Conservation (phyloP, 2,113 vertebrate species). For the Melospiza melodia region DNA sequence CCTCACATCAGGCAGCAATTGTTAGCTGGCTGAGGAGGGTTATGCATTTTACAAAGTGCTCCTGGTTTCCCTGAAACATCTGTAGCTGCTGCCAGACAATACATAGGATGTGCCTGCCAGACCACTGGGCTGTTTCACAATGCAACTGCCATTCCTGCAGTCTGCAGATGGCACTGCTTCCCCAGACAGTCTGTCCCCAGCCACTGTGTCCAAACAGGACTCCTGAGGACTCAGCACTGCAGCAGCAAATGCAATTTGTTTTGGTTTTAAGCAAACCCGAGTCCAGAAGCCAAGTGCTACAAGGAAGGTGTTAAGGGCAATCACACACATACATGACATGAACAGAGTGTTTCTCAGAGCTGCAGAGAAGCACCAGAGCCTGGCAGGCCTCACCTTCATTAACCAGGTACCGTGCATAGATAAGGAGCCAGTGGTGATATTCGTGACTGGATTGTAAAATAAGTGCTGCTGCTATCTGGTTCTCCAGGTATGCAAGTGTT, state of each 20-base stretch:
- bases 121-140: background rate
- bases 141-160: background rate
- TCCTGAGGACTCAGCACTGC: background rate
- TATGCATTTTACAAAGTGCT: background rate
- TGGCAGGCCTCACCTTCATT: conserved; percentile 87
- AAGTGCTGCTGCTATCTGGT: conserved; percentile 89
- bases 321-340: background rate
- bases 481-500: conserved; percentile 94
- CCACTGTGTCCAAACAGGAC: background rate
- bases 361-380: background rate
- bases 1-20: background rate
- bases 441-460: conserved; percentile 89
- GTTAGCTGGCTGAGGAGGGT: background rate
- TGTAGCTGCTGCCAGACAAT: background rate
- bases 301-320: background rate
- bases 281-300: background rate
- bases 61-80: background rate
- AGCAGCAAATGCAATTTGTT: background rate
- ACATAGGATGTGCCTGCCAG: background rate
- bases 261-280: background rate
- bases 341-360: background rate
- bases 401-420: conserved; percentile 95
- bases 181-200: background rate
- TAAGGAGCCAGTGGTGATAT: conserved; percentile 96
- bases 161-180: background rate